These are phyloP conservation scores for Oscheius sp. DNA, from an alignment of 1,140 invertebrate species.

Conservation along the genomic window DNA sequence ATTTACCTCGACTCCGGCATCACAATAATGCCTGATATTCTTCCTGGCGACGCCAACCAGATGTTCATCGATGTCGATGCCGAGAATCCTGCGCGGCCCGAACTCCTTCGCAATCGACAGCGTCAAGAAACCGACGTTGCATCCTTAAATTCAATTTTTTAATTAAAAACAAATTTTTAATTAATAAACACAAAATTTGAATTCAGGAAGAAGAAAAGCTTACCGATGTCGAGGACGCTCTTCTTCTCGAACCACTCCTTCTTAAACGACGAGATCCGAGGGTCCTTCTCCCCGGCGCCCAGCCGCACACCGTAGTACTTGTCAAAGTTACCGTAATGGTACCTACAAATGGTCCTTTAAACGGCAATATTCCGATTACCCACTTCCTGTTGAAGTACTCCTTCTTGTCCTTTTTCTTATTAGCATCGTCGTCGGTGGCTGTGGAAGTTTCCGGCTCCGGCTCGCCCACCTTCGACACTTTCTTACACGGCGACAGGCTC, in stretches of 20 bases:
- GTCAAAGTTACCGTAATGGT: slow-evolving; percentile 57
- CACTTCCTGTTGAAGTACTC: slow-evolving; percentile 27
- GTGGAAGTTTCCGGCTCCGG: too few relatives aligned
- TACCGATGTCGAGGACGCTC: slow-evolving; percentile 85
- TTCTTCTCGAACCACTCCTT: slow-evolving; percentile 81
- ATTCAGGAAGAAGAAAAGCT: background rate
- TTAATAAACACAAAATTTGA: background rate
- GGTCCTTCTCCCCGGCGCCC: slow-evolving; percentile 66
- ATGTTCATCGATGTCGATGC: slow-evolving; percentile 89
- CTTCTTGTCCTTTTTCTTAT: slow-evolving; percentile 6
- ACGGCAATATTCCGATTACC: background rate
- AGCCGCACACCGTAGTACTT: slow-evolving; percentile 48
- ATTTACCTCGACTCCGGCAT: slow-evolving; percentile 54
- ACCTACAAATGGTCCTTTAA: slow-evolving; percentile 12
- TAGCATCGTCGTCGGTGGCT: background rate
- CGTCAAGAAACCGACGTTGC: slow-evolving; percentile 92
- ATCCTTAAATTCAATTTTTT: slow-evolving; percentile 66
- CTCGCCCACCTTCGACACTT: background rate
- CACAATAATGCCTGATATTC: slow-evolving; percentile 77
- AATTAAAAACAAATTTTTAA: background rate
- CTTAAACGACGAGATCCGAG: slow-evolving; percentile 77
- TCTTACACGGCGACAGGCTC: background rate
- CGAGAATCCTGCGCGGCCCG: slow-evolving; percentile 78
- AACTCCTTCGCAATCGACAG: slow-evolving; percentile 77
- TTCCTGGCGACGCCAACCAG: slow-evolving; percentile 78